Evolutionary conservation across 2,113 vertebrate species (phyloP), one percentile per base, ranked within the genome.

Genomic region (Setophaga kirtlandii): DNA sequence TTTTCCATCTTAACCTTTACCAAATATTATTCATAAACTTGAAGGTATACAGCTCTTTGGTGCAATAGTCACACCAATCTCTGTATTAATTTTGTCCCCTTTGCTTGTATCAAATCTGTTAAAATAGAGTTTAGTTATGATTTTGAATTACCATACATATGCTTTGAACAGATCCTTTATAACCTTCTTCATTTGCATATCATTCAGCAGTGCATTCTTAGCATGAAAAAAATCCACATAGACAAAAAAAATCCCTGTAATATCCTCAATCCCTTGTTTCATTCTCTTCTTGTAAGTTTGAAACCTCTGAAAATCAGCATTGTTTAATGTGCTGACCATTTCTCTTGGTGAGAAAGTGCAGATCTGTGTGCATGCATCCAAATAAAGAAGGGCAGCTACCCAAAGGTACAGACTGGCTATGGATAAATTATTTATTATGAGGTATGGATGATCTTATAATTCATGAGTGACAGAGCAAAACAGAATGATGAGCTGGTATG

Each of bases 401-500:
- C 82, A 92, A 81, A 94, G 62, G 64, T 87, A 39, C 55, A 70
- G 82, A 79, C 80, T 91, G 35, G 50, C 84, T 76, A 3, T 37
- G 42, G 74, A 90, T 95, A 94, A 88, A 97, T 96, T 94, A 97
- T 97, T 97, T 95, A 97, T 96, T 90, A 78, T 77, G 75, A 90
- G 27, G 84, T 94, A 89, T 22, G n/a, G 90, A 87, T 96, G 87
- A 95, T 94, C 92, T 94, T 95, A 94, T 94, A 93, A 87, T 59
- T 96, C 80, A 87, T 81, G 93, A 96, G 58, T 96, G 92, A 91
- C 90, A 96, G 93, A 94, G 90, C 83, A 96, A 96, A 97, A 89
- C 82, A 86, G 59, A 90, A 85, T 69, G 82, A 96, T 7, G 3
- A 91, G 79, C 20, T 91, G 53, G 42, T 87, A 89, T 87, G 93